Conservation (phyloP, 2,888 invertebrate genomes). For the Lepidocyrtinus sp. region DNA sequence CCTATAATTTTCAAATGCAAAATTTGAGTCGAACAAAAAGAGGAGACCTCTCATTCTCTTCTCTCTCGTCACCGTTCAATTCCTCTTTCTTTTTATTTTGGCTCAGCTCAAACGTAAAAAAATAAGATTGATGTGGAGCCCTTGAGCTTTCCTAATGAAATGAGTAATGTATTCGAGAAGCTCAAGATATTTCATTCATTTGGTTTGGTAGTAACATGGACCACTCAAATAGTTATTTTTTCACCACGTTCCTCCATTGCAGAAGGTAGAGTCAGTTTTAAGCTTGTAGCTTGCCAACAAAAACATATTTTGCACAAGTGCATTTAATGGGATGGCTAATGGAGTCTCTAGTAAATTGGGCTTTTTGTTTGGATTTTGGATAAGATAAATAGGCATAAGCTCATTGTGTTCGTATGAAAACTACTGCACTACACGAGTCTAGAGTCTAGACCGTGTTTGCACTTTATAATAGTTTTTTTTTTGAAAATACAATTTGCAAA, state of each 20-base stretch:
- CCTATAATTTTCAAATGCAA: not conserved
- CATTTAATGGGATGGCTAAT: not conserved
- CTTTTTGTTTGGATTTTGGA: not conserved
- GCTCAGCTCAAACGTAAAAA: not conserved
- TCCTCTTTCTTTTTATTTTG: not conserved
- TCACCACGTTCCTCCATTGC: not conserved
- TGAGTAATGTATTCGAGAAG: not conserved
- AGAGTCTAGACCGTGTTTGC: not conserved
- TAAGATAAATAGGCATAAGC: not conserved
- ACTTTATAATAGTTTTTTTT: not conserved
- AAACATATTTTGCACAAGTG: not conserved
- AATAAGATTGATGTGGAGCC: not conserved
- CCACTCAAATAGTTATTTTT: not conserved
- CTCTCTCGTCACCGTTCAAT: not conserved
- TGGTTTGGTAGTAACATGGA: not conserved
- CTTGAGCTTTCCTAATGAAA: not conserved
- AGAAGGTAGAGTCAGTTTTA: not conserved
- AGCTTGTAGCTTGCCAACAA: not conserved
- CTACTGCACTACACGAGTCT: not conserved
- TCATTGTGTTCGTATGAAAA: not conserved
- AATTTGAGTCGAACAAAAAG: too few species aligned
- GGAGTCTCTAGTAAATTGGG: not conserved
- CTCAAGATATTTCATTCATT: not conserved
- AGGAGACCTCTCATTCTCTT: not conserved
- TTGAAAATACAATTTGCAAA: not conserved